Conservation (phyloP, 2,888 invertebrate genomes). For the Pimpla rufipes region DNA sequence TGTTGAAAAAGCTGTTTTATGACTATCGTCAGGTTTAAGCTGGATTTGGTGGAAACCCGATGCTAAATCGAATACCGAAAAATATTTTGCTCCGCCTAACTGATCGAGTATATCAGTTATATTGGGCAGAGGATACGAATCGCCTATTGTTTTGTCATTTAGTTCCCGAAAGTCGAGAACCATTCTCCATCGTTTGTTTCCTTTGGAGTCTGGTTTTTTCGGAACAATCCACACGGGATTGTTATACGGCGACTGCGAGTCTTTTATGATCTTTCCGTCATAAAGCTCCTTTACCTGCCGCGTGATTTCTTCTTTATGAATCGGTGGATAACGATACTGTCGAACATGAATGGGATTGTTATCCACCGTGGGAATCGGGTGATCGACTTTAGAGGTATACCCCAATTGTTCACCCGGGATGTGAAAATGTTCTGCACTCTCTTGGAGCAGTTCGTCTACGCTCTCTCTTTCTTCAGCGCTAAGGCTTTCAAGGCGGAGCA, state of each 20-base stretch:
- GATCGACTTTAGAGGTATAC: no score
- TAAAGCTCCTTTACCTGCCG: neutral
- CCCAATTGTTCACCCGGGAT: no score
- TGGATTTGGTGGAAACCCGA: constrained; percentile 6
- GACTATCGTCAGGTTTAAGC: constrained; percentile 14
- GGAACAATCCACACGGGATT: constrained; percentile 46
- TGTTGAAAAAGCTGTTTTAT: constrained; percentile 30
- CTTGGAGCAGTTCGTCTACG: neutral
- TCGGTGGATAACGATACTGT: neutral
- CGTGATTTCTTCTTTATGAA: constrained; percentile 1
- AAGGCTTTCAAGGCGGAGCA: no score
- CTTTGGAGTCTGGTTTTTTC: constrained; percentile 17
- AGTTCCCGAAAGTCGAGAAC: constrained; percentile 12
- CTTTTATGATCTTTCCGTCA: neutral
- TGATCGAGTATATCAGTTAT: neutral
- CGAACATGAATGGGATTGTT: neutral
- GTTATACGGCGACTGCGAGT: constrained; percentile 25
- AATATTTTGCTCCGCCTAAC: constrained; percentile 14
- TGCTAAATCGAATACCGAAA: constrained; percentile 28
- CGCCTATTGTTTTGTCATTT: constrained; percentile 24
- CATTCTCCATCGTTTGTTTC: constrained; percentile 26
- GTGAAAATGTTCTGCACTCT: no score
- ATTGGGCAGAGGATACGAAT: constrained; percentile 6
- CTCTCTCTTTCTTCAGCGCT: neutral
- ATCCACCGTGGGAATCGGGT: neutral